A percentile compares a stretch with the other conserved stretches of the same genome.
These are phyloP conservation scores for Leucoma salicis DNA, from an alignment of 2,888 invertebrate genomes.

Conservation along the genomic window DNA sequence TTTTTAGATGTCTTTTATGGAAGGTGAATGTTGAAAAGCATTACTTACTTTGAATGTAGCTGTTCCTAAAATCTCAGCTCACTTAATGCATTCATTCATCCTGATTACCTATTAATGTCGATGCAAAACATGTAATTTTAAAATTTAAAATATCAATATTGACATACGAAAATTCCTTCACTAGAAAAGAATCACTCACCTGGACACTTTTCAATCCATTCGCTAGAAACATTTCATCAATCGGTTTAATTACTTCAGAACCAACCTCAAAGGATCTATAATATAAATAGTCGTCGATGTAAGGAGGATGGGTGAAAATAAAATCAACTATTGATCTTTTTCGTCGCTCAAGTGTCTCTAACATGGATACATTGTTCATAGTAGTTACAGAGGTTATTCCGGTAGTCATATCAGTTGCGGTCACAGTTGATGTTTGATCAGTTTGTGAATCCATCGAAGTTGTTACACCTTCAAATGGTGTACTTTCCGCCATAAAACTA, in stretches of 20 bases:
- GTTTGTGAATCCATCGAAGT: conserved; percentile 23
- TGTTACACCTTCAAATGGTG: conserved; percentile 14
- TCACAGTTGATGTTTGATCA: conserved; percentile 19
- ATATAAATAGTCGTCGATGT: conserved; percentile 59
- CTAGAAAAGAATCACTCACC: conserved; percentile 40
- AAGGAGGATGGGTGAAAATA: conserved; percentile 64
- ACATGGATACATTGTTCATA: conserved; percentile 35
- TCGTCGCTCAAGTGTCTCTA: conserved; percentile 61
- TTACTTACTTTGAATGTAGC: no score
- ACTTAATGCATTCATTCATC: no score
- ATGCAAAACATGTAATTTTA: no score
- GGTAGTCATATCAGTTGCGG: conserved; percentile 25
- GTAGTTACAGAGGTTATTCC: conserved; percentile 29
- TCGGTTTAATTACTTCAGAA: conserved; percentile 42
- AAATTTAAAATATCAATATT: no score
- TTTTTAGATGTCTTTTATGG: no score
- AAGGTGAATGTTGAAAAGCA: no score
- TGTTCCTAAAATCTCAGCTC: no score
- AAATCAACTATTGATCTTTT: conserved; percentile 73
- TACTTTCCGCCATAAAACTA: conserved; percentile 12
- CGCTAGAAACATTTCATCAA: conserved; percentile 62
- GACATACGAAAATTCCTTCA: no score
- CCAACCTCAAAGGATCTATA: conserved; percentile 66
- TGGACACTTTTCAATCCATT: conserved; percentile 70
- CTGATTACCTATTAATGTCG: no score